Evolutionary conservation across 2,888 invertebrate species (phyloP), one percentile per base, ranked within the genome.

Genomic region (Limnephilus lunatus): DNA sequence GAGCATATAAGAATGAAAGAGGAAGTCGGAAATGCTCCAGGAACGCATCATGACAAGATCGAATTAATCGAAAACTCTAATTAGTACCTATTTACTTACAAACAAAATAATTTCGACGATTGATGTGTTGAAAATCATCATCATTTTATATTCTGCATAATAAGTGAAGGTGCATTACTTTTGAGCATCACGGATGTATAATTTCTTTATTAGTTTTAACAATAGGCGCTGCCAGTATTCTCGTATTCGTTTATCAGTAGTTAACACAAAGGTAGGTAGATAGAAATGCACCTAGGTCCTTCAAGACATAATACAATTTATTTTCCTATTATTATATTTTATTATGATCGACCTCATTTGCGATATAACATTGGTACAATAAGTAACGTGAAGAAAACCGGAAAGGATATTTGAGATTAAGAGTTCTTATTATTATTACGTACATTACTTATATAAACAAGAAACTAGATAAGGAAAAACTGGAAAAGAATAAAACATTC

Each of bases 331-430:
- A 88, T 88, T 32, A 48, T 32, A 68, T 68, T 3, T 48, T 48
- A 68, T 68, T 88, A 82, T 68, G 88, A 88, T 88, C 88, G 88
- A 88, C 88, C 88, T 68, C 32, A 68, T 88, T 88, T 68, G 31
- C 53, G 35, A 19, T 88, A 39, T 48, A 44, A 86, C 44, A 44
- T 86, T 48, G n/a, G 5, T 39, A 30, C 44, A 86, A 35, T 86
- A 86, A 44, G 44, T 86, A 12, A 86, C n/a, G 86, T 44, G 44
- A 86, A 86, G 30, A n/a, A 44, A 44, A 86, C 44, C 44, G 86
- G 11, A 25, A 25, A 39, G 30, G 48, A 86, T 3, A 86, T 86
- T 86, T 68, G 68, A 86, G 30, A 86, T 83, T 86, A 86, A 44
- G 35, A 15, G 35, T 83, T 44, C 44, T 44, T 83, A 83, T 35